These are phyloP conservation scores for Acronicta aceris DNA, from an alignment of 2,888 invertebrate species.

Conservation along the genomic window DNA sequence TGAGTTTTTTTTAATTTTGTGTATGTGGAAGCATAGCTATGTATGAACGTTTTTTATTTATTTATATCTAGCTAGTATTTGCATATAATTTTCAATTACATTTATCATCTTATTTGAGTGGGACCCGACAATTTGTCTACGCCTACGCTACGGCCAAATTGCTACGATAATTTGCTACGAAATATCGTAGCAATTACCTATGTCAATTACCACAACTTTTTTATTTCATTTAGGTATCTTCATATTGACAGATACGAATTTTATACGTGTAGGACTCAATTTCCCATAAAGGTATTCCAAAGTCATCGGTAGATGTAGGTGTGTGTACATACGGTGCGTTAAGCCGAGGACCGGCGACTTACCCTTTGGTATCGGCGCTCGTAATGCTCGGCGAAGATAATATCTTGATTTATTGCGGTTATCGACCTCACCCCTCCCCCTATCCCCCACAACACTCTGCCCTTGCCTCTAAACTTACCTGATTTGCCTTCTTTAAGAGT, in stretches of 20 bases:
- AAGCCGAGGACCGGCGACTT: constrained; percentile 68
- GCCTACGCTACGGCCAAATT: no score
- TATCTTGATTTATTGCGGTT: constrained; percentile 86
- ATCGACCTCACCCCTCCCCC: constrained; percentile 70
- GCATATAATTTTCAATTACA: no score
- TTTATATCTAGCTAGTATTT: no score
- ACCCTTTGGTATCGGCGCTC: constrained; percentile 78
- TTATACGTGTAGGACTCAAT: background rate
- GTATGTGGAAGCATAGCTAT: no score
- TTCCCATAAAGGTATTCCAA: constrained; percentile 5
- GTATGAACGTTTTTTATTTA: no score
- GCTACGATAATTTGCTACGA: no score
- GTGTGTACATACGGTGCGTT: constrained; percentile 48
- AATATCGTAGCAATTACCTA: no score
- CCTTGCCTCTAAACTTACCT: constrained; percentile 64
- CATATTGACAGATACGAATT: background rate
- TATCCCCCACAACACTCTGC: constrained; percentile 42
- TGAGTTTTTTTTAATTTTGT: background rate
- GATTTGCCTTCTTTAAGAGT: constrained; percentile 55
- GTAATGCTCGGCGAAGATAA: constrained; percentile 84
- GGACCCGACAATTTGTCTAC: no score
- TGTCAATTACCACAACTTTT: no score
- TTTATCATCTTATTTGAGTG: no score
- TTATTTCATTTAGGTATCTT: no score
- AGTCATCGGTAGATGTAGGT: constrained; percentile 30